phyloP scores from a whole-genome alignment of 92 coral and sea anemone species.

The Phenganax marumi region DNA sequence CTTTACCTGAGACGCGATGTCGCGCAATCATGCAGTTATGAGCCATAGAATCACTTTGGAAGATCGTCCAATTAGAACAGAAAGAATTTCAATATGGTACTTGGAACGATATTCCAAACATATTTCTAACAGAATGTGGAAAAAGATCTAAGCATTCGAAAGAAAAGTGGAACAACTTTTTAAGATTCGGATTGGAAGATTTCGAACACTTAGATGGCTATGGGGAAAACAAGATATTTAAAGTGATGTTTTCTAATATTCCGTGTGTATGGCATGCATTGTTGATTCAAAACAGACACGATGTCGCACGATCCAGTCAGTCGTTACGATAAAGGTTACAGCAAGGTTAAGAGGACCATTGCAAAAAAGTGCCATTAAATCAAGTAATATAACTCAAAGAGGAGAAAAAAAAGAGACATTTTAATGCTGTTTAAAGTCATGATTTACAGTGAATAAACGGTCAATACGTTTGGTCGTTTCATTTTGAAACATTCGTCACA shows the following conservation, averaged over 20 bases:
- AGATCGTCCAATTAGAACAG: constrained; percentile 13
- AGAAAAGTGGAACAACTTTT: not conserved
- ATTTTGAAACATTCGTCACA: too few species aligned
- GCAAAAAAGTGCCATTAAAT: constrained; percentile 13
- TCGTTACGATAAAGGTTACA: not conserved
- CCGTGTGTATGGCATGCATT: constrained; percentile 3
- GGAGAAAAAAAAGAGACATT: not conserved
- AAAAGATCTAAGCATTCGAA: not conserved
- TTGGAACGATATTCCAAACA: not conserved
- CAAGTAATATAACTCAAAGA: not conserved
- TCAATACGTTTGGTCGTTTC: not conserved
- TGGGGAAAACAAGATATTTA: too few species aligned
- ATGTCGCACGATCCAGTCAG: constrained; percentile 31
- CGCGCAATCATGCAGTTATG: not conserved
- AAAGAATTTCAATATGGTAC: constrained; percentile 14
- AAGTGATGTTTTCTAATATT: not conserved
- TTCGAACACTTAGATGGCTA: too few species aligned
- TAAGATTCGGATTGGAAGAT: not conserved
- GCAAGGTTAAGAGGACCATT: constrained; percentile 20
- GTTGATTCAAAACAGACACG: constrained; percentile 29
- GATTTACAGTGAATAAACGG: not conserved
- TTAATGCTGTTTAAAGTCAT: not conserved
- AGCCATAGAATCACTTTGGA: not conserved
- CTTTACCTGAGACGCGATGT: constrained; percentile 35
- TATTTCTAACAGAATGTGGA: not conserved